A percentile compares a stretch with the other conserved stretches of the same genome.
These are phyloP conservation scores for Pleuronectes platessa DNA, from an alignment of 2,113 vertebrate genomes.

Conservation along the genomic window DNA sequence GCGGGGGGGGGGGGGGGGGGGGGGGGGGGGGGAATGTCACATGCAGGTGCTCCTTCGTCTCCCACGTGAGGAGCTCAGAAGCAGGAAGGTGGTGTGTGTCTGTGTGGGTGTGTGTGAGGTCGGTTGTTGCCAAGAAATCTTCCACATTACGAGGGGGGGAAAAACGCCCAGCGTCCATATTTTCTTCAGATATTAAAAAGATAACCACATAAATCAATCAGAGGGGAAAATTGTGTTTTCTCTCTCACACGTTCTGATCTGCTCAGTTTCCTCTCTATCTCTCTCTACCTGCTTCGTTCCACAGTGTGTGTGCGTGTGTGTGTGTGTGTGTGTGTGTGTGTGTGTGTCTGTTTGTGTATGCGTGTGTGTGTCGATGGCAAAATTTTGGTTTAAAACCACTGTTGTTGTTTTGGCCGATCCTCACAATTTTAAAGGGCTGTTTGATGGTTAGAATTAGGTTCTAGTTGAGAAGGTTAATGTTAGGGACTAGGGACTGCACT, in stretches of 20 bases:
- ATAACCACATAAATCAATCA: slow-evolving; percentile 65
- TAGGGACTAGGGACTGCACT: background rate
- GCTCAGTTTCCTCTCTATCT: slow-evolving; percentile 4
- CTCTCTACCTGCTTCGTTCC: slow-evolving; percentile 9
- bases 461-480: background rate
- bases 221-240: slow-evolving; percentile 48
- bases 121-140: slow-evolving; percentile 42
- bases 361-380: slow-evolving; percentile 10
- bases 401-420: background rate
- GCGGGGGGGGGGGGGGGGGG: background rate
- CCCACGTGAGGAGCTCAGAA: slow-evolving; percentile 37
- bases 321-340: slow-evolving; percentile 15
- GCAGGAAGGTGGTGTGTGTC: background rate
- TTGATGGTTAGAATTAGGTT: slow-evolving; percentile 6
- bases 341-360: background rate
- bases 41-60: slow-evolving; percentile 50
- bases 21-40: slow-evolving; percentile 24
- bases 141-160: slow-evolving; percentile 25
- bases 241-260: slow-evolving; percentile 21
- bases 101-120: background rate
- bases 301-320: slow-evolving; percentile 10
- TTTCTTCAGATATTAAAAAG: slow-evolving; percentile 71
- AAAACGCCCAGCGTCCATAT: slow-evolving; percentile 33
- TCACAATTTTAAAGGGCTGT: slow-evolving; percentile 3
- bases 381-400: background rate